Base-by-base conservation (phyloP, 2,113 vertebrate genomes). In the Sardina pilchardus region DNA sequence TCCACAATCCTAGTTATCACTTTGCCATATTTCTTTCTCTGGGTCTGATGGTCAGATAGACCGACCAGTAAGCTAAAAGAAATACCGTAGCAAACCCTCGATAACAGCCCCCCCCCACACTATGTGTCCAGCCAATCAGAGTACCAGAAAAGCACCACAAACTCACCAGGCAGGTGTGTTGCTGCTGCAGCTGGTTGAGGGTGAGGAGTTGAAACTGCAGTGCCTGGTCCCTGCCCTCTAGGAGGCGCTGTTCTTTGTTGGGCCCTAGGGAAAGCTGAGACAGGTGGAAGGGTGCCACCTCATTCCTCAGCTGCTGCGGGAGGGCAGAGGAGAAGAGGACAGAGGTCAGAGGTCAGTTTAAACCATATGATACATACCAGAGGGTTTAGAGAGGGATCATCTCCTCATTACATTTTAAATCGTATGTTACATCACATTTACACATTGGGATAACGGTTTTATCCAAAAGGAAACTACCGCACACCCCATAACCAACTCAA, bases 141-240 rank as follows among this genome's bases (percentile, higher is more conserved):
- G 1, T 10, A 21, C 21, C n/a, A 24, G 26, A 71, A 26, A 30
- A 1, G 63, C 26, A 10, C 48, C 21, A 50, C 63, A n/a, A 9
- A 94, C 96, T 96, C 92, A 97, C 96, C 91, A 88, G 90, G 85
- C 93, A 86, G 84, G 84, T 92, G 89, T 94, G 89, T 12, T 82
- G 93, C 26, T 80, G 91, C 88, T 85, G 84, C 9, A 93, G 90
- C 84, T 88, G 92, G 50, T 85, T 94, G 84, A 91, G 84, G 81
- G 89, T 87, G 45, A 93, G 90, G 45, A 91, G 92, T 93, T 91
- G 36, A 42, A 91, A 92, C 71, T 86, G 56, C 1, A 90, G 86
- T 80, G 89, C 53, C 84, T 86, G 85, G 0, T 84, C 89, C 50
- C 83, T 88, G 81, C 93, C 92, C 85, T 93, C 94, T 94, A 95